A percentile compares a stretch with the other conserved stretches of the same genome.
These are phyloP conservation scores for Stichodactyla helianthus DNA, from an alignment of 64 coral and sea anemone species.

Conservation along the genomic window DNA sequence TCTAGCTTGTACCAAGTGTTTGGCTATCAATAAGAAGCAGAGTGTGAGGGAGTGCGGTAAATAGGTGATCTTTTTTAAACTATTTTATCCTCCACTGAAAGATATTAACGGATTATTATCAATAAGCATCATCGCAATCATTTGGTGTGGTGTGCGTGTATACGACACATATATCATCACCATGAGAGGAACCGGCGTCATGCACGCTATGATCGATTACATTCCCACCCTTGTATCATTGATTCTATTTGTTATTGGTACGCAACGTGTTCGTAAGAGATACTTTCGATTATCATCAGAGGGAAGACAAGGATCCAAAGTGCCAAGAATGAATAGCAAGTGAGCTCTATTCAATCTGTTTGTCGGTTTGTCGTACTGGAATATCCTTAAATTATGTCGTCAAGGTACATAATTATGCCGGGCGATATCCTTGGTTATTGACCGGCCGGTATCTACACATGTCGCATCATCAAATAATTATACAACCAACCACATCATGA, in stretches of 20 bases:
- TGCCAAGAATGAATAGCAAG: background rate
- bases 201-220: background rate
- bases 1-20: background rate
- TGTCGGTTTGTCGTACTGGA: background rate
- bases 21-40: background rate
- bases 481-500: background rate
- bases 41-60: background rate
- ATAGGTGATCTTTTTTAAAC: background rate
- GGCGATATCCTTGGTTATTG: background rate
- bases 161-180: no score
- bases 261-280: background rate
- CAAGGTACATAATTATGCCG: background rate
- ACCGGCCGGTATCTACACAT: background rate
- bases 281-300: background rate
- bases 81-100: background rate
- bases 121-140: slow-evolving; percentile 4
- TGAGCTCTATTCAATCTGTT: background rate
- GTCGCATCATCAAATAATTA: background rate
- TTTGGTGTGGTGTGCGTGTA: background rate
- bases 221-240: background rate
- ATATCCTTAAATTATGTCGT: background rate
- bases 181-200: background rate
- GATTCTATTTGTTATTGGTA: background rate
- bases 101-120: background rate
- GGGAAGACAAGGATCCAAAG: background rate